These are phyloP conservation scores for Atta cephalotes DNA, from an alignment of 1,140 invertebrate genomes.

Conservation along the genomic window DNA sequence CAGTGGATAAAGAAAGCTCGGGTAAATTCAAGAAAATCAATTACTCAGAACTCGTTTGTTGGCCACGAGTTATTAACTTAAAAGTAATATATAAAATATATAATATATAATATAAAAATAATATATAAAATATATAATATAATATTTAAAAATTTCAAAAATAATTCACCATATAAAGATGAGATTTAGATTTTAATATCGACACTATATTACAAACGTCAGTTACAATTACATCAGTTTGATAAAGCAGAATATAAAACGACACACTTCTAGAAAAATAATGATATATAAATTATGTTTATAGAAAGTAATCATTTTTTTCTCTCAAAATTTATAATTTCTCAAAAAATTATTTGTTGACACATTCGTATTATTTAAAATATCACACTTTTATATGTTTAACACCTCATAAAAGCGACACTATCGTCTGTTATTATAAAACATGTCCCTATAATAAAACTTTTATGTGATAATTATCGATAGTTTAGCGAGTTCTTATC, in stretches of 20 bases:
- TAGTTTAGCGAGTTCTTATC: neutral
- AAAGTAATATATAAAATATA: neutral
- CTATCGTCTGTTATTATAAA: neutral
- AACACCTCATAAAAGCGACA: neutral
- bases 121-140: too few species aligned
- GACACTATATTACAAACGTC: neutral
- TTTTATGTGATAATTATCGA: neutral
- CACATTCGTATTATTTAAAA: neutral
- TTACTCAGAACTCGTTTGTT: neutral
- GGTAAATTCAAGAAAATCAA: neutral
- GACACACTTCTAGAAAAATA: neutral
- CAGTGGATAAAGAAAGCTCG: neutral
- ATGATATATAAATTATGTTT: slow-evolving; percentile 16
- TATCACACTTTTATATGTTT: neutral
- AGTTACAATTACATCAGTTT: neutral
- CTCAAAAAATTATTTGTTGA: neutral
- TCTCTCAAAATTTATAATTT: neutral
- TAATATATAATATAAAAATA: too few species aligned
- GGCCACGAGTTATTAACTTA: neutral
- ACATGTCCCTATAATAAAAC: neutral
- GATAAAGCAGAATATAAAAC: neutral
- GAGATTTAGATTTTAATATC: neutral
- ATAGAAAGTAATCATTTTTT: neutral
- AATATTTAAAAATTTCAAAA: neutral
- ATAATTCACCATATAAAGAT: neutral